phyloP scores from a whole-genome alignment of 64 coral and sea anemone genomes.

The Montipora foliosa region DNA sequence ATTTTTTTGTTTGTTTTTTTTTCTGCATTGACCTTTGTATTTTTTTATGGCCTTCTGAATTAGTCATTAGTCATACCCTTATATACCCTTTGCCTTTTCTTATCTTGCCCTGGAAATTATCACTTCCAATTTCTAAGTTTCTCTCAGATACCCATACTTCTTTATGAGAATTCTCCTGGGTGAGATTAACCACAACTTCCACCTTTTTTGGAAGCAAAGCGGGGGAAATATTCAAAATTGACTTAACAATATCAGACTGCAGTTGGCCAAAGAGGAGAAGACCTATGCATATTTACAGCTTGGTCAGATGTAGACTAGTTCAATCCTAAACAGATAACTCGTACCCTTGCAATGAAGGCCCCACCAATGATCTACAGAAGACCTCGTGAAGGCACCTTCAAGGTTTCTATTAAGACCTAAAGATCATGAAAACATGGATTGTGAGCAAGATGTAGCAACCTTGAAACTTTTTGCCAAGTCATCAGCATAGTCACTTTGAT shows the following conservation, averaged over 20 bases:
- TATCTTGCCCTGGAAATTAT: not conserved
- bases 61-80: not conserved
- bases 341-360: constrained; percentile 49
- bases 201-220: constrained; percentile 24
- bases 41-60: not conserved
- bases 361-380: constrained; percentile 25
- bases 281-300: constrained; percentile 14
- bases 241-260: constrained; percentile 18
- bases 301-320: constrained; percentile 11
- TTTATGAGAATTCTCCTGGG: constrained; percentile 42
- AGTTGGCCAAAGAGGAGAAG: constrained; percentile 67
- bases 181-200: constrained; percentile 63
- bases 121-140: not conserved
- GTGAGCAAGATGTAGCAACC: not conserved
- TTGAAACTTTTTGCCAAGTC: not conserved
- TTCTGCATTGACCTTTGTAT: not conserved
- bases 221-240: constrained; percentile 34
- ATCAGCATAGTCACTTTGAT: too few relatives aligned
- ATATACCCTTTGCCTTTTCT: not conserved
- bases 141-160: constrained; percentile 48
- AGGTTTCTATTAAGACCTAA: constrained; percentile 31
- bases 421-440: not conserved
- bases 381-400: constrained; percentile 66
- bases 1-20: not conserved
- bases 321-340: constrained; percentile 76